Conservation (phyloP, 2,888 invertebrate genomes). For the Epicampocera succincta region DNA sequence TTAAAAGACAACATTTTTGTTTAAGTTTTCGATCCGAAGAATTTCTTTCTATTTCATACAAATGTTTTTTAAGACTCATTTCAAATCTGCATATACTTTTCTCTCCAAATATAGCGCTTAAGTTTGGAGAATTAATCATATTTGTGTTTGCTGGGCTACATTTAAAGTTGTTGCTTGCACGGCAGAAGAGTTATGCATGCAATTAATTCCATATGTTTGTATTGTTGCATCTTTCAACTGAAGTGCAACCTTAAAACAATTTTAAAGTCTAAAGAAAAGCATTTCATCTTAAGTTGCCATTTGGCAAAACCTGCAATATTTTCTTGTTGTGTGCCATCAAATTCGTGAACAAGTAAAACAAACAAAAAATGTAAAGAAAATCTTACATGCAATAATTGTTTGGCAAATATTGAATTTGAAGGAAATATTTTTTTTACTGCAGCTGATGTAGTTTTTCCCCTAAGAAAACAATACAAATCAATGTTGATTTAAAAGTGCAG, state of each 20-base stretch:
- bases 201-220: slow-evolving; percentile 29
- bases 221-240: slow-evolving; percentile 27
- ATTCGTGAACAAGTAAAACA: not conserved
- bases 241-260: slow-evolving; percentile 46
- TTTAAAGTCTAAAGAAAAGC: slow-evolving; percentile 36
- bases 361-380: slow-evolving; percentile 25
- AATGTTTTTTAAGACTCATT: too few species aligned
- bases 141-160: not conserved
- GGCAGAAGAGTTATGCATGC: slow-evolving; percentile 41
- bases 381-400: slow-evolving; percentile 65
- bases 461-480: slow-evolving; percentile 50
- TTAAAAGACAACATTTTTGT: too few species aligned
- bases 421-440: slow-evolving; percentile 20
- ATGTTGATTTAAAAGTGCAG: slow-evolving; percentile 62
- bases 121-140: too few species aligned
- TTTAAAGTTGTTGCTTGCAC: not conserved
- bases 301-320: slow-evolving; percentile 46
- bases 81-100: too few species aligned
- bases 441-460: slow-evolving; percentile 15
- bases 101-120: too few species aligned
- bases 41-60: too few species aligned
- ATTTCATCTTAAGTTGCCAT: slow-evolving; percentile 43
- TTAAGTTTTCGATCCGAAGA: too few species aligned
- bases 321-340: not conserved
- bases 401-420: slow-evolving; percentile 66